A percentile compares a stretch with the other conserved stretches of the same genome.
phyloP scores from a whole-genome alignment of 2,888 invertebrate genomes.

The Selenia dentaria region DNA sequence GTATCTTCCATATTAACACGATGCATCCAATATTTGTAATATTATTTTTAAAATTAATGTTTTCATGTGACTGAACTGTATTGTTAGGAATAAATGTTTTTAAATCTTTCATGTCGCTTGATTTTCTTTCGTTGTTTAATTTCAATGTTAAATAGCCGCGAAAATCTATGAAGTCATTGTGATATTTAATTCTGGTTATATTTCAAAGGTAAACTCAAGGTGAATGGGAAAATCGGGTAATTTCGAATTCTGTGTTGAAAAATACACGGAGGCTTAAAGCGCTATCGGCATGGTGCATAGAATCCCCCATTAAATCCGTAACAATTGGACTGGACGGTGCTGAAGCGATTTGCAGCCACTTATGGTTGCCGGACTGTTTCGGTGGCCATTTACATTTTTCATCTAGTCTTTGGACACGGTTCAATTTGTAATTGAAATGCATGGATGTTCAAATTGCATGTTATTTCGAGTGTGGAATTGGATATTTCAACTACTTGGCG shows the following conservation, averaged over 20 bases:
- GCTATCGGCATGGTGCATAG: constrained; percentile 36
- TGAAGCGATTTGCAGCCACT: constrained; percentile 59
- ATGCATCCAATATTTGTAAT: too few relatives aligned
- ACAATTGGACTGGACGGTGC: constrained; percentile 46
- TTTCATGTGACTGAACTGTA: too few relatives aligned
- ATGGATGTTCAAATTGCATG: constrained; percentile 4
- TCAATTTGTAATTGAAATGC: constrained; percentile 33
- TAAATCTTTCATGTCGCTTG: too few relatives aligned
- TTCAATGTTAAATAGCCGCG: too few relatives aligned
- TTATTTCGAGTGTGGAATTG: constrained; percentile 1
- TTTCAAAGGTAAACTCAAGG: too few relatives aligned
- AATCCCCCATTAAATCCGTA: constrained; percentile 50
- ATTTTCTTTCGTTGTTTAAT: too few relatives aligned
- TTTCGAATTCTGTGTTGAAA: constrained; percentile 1
- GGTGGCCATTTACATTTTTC: constrained; percentile 52
- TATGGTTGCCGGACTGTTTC: constrained; percentile 47
- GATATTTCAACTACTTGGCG: background rate
- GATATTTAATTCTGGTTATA: too few relatives aligned
- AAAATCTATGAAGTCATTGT: too few relatives aligned
- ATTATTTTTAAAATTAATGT: too few relatives aligned
- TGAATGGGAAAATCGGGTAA: background rate
- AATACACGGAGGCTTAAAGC: constrained; percentile 9
- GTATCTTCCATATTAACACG: too few relatives aligned
- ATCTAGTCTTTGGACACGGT: constrained; percentile 41
- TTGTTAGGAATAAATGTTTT: too few relatives aligned